Evolutionary conservation across 2,888 invertebrate species (phyloP).

Genomic region (Torymus auratus): DNA sequence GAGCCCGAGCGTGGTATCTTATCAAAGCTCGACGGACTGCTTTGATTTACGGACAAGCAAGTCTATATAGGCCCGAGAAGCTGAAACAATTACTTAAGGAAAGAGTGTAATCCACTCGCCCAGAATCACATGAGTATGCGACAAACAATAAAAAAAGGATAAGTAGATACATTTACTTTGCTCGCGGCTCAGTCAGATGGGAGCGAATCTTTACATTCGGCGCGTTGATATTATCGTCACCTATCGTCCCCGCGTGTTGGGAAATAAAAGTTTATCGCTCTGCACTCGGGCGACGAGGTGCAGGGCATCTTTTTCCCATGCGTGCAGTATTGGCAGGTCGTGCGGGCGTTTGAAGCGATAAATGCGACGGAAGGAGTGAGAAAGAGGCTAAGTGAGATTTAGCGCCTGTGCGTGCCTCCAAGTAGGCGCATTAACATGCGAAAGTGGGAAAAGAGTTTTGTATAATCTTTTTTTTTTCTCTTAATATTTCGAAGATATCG

Average conservation of each 20-base stretch:
- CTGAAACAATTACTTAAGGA: constrained; percentile 10
- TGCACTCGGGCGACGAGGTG: neutral
- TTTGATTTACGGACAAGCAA: constrained; percentile 15
- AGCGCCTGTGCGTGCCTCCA: too few relatives aligned
- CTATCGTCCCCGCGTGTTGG: neutral
- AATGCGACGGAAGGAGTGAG: too few relatives aligned
- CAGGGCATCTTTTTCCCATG: neutral
- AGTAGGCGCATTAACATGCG: too few relatives aligned
- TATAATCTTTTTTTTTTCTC: too few relatives aligned
- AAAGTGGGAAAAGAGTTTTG: neutral
- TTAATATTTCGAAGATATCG: too few relatives aligned
- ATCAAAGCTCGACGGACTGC: constrained; percentile 5
- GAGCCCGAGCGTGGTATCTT: constrained; percentile 3
- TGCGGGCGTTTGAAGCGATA: too few relatives aligned
- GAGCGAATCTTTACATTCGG: neutral
- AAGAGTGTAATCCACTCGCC: neutral
- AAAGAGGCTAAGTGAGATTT: too few relatives aligned
- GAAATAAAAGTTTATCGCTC: constrained; percentile 25
- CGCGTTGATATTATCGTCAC: constrained; percentile 15
- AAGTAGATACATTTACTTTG: too few relatives aligned
- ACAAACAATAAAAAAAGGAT: neutral
- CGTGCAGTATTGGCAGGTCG: too few relatives aligned
- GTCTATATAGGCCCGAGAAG: too few relatives aligned
- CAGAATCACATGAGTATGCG: too few relatives aligned
- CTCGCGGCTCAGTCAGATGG: neutral